A percentile compares a stretch with the other conserved stretches of the same genome.
phyloP scores from a whole-genome alignment of 2,113 vertebrate genomes.

The Macquaria ambigua region DNA sequence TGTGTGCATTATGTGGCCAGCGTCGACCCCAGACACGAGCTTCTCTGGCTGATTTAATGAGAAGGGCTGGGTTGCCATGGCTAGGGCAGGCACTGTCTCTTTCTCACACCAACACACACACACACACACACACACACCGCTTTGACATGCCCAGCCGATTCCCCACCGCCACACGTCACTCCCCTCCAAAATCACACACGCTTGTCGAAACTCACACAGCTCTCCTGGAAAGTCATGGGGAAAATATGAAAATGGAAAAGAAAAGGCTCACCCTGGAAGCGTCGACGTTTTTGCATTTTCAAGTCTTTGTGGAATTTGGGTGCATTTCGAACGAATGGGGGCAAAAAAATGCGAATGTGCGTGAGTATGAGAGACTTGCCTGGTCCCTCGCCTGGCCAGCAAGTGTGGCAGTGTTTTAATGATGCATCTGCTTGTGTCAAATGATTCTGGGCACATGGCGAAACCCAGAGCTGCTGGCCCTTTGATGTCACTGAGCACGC shows the following conservation, averaged over 20 bases:
- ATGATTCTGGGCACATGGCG: slow-evolving; percentile 85
- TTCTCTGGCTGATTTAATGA: slow-evolving; percentile 82
- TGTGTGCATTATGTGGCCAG: slow-evolving; percentile 60
- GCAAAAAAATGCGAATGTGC: slow-evolving; percentile 67
- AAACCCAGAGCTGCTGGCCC: slow-evolving; percentile 82
- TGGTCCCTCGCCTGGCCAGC: slow-evolving; percentile 71
- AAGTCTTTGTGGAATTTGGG: slow-evolving; percentile 70
- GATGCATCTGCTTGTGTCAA: slow-evolving; percentile 87
- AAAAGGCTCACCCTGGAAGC: slow-evolving; percentile 35
- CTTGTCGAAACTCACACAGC: slow-evolving; percentile 67
- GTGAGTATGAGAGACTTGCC: slow-evolving; percentile 64
- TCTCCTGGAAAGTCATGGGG: slow-evolving; percentile 45
- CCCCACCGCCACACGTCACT: slow-evolving; percentile 29
- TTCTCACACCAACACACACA: slow-evolving; percentile 42
- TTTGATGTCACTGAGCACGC: slow-evolving; percentile 80
- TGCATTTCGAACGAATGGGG: slow-evolving; percentile 50
- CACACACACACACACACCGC: slow-evolving; percentile 27
- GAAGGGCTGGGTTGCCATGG: slow-evolving; percentile 70
- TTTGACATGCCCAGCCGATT: slow-evolving; percentile 42
- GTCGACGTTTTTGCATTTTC: slow-evolving; percentile 48
- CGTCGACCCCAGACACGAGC: slow-evolving; percentile 65
- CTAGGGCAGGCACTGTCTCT: slow-evolving; percentile 54
- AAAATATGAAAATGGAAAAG: slow-evolving; percentile 55
- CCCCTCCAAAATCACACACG: slow-evolving; percentile 59
- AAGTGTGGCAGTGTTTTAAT: slow-evolving; percentile 84